These are phyloP conservation scores for Pagrus major DNA, from an alignment of 2,113 vertebrate genomes.

Conservation along the genomic window DNA sequence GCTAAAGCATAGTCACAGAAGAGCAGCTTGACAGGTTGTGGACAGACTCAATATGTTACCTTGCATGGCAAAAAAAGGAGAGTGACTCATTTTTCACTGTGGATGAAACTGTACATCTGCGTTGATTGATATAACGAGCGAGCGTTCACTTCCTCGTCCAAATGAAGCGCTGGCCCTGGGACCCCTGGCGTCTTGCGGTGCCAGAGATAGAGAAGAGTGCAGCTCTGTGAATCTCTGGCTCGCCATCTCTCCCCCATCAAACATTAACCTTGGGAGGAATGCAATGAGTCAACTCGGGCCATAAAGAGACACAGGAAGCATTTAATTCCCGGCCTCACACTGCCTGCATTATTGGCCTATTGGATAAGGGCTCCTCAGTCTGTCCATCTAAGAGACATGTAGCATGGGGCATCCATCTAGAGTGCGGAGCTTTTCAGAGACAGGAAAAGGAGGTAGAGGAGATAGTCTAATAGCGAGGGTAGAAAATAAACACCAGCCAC, in stretches of 20 bases:
- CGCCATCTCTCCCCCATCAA: slow-evolving; percentile 72
- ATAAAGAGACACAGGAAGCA: slow-evolving; percentile 82
- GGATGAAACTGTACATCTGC: slow-evolving; percentile 48
- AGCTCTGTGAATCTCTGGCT: slow-evolving; percentile 78
- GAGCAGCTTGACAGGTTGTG: not conserved
- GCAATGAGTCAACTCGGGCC: slow-evolving; percentile 77
- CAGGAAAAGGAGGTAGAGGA: slow-evolving; percentile 66
- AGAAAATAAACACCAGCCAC: slow-evolving; percentile 48
- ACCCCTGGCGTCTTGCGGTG: slow-evolving; percentile 41
- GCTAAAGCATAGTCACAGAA: not conserved
- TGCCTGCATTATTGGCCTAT: slow-evolving; percentile 78
- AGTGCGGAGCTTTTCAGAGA: slow-evolving; percentile 57
- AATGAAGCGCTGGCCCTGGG: slow-evolving; percentile 41
- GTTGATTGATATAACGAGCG: slow-evolving; percentile 13
- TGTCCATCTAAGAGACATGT: slow-evolving; percentile 63
- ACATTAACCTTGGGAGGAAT: slow-evolving; percentile 81
- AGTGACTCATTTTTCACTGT: slow-evolving; percentile 1
- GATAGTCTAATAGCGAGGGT: slow-evolving; percentile 24
- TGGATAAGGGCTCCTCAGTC: slow-evolving; percentile 80
- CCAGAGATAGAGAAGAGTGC: slow-evolving; percentile 73
- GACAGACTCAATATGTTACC: not conserved
- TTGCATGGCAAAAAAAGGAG: not conserved
- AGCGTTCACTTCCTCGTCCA: slow-evolving; percentile 45
- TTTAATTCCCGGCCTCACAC: slow-evolving; percentile 81
- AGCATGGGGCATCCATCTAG: slow-evolving; percentile 70